phyloP scores from a whole-genome alignment of 2,888 invertebrate genomes.

The Agonopterix heracliana region DNA sequence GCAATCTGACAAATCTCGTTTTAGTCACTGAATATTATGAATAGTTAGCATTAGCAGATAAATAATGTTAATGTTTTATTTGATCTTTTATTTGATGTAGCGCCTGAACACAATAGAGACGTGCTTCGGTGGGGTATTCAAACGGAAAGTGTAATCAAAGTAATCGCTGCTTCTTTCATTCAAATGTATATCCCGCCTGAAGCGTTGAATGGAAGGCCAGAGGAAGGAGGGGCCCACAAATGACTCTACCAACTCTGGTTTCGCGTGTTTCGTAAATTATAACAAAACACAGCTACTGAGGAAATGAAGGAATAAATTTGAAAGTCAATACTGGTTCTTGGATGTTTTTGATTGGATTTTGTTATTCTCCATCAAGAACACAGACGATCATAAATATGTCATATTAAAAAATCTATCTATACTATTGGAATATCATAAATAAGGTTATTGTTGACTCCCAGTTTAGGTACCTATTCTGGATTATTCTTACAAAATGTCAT shows the following conservation, averaged over 20 bases:
- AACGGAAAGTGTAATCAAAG: slow-evolving; percentile 43
- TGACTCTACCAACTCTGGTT: slow-evolving; percentile 25
- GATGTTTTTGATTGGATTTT: no score
- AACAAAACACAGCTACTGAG: slow-evolving; percentile 1
- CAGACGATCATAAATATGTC: no score
- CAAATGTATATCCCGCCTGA: slow-evolving; percentile 37
- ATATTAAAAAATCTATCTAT: no score
- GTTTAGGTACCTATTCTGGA: no score
- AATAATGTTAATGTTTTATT: background rate
- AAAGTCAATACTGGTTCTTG: no score
- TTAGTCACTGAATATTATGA: no score
- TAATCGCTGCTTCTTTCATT: slow-evolving; percentile 41
- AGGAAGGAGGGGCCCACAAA: slow-evolving; percentile 30
- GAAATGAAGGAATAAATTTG: background rate
- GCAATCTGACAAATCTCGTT: no score
- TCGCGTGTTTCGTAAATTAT: slow-evolving; percentile 21
- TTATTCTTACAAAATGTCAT: no score
- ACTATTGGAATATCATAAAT: no score
- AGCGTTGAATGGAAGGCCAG: slow-evolving; percentile 28
- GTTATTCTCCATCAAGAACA: no score
- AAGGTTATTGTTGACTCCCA: no score
- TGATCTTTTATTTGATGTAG: slow-evolving; percentile 5
- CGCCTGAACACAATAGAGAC: slow-evolving; percentile 24
- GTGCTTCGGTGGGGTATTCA: slow-evolving; percentile 28
- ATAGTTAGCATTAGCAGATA: no score